Base-by-base conservation (phyloP, 2,113 vertebrate species). In the Prochilodus magdalenae region DNA sequence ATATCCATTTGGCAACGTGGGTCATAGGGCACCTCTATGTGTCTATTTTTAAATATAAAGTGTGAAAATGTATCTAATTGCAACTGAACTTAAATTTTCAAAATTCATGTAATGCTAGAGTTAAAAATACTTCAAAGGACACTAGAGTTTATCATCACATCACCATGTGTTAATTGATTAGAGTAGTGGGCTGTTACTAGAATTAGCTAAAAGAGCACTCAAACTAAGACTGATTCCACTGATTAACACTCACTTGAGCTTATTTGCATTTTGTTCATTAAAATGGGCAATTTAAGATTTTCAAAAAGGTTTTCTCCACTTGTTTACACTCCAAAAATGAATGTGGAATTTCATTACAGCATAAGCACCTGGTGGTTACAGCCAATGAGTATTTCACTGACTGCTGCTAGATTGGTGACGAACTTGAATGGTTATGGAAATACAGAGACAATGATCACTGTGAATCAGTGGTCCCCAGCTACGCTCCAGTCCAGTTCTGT, bases 171-270 rank as follows among this genome's bases (percentile, higher is more conserved):
- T 51, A 51, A 33, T 15, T 49, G 62, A 77, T 66, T 33, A 30
- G 36, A 44, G 36, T n/a, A 22, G 15, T 30, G 49, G 47, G 47
- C 3, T 73, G 27, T 55, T 20, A 55, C 18, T 20, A 13, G 49
- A 73, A 53, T 73, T 26, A 55, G 26, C 26, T 29, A 70, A 70
- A 70, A 53, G 71, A 53, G 71, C 49, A 30, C 49, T 73, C 49
- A 73, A 24, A 44, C 20, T n/a, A 1, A n/a, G 13, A 13, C 24
- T 72, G 70, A 72, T 27, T 73, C 18, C 44, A 73, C 49, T 73
- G 44, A 49, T 72, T 51, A 67, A 36, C 57, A 60, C 13, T 36
- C 27, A 67, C 13, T 27, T 5, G 30, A 22, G 40, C 22, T 70
- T 44, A 67, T 70, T 70, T n/a, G 66, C 66, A 70, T 44, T n/a